phyloP scores from a whole-genome alignment of 2,797 vertebrate species.

The Cyprinella venusta region DNA sequence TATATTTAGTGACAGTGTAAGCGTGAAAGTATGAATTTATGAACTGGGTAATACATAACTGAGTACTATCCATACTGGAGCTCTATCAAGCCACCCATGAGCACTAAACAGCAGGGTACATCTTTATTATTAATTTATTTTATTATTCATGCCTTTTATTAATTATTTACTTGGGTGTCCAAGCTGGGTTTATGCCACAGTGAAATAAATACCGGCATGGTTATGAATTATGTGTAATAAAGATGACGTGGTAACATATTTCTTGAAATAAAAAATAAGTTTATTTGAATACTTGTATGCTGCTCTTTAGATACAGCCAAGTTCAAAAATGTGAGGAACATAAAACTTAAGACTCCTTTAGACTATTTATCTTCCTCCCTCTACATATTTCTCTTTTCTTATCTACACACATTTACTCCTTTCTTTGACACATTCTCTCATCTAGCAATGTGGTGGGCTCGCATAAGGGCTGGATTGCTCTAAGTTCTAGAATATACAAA shows the following conservation, averaged over 20 bases:
- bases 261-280: conserved; percentile 73
- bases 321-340: conserved; percentile 36
- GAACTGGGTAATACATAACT: neutral
- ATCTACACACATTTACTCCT: neutral
- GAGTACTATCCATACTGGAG: neutral
- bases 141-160: conserved; percentile 18
- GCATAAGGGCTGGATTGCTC: neutral
- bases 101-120: conserved; percentile 7
- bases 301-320: conserved; percentile 22
- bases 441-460: neutral
- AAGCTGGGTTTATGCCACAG: conserved; percentile 16
- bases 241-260: conserved; percentile 75
- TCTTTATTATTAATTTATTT: conserved; percentile 12
- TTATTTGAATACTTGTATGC: conserved; percentile 8
- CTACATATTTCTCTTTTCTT: conserved; percentile 4
- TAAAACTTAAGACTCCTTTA: conserved; percentile 39
- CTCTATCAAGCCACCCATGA: conserved; percentile 20
- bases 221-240: conserved; percentile 76
- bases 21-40: conserved; percentile 6
- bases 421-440: neutral
- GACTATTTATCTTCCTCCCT: conserved; percentile 31
- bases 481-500: neutral
- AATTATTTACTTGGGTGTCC: conserved; percentile 37
- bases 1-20: neutral
- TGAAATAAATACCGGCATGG: conserved; percentile 66